Percentiles rank a stretch among this genome's conserved stretches.
These are phyloP conservation scores for Octopus sinensis DNA, from an alignment of 1,140 invertebrate genomes.

Conservation along the genomic window DNA sequence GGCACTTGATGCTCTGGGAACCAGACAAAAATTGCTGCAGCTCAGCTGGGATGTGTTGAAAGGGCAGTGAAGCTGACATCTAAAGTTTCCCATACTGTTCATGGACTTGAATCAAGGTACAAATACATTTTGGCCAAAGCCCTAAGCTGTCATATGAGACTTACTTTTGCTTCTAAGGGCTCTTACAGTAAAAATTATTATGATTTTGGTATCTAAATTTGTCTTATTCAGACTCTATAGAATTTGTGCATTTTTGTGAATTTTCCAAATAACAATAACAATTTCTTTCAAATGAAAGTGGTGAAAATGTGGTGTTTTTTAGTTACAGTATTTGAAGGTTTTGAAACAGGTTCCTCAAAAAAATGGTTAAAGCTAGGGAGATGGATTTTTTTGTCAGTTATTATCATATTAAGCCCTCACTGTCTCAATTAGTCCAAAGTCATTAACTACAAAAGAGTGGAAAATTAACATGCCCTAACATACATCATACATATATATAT, in stretches of 20 bases:
- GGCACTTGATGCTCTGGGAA: too few relatives aligned
- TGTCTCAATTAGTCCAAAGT: background rate
- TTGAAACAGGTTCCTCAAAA: background rate
- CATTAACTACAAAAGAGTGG: background rate
- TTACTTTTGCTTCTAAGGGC: background rate
- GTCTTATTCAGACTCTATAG: background rate
- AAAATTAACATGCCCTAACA: background rate
- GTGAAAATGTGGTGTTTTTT: background rate
- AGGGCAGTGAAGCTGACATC: background rate
- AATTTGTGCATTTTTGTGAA: background rate
- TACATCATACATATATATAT: too few relatives aligned
- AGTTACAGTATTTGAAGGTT: background rate
- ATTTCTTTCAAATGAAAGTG: background rate
- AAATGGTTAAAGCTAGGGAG: background rate
- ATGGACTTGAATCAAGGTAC: slow-evolving; percentile 1
- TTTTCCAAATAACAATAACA: background rate
- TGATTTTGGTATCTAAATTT: slow-evolving; percentile 3
- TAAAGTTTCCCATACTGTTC: slow-evolving; percentile 4
- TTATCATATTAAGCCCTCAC: background rate
- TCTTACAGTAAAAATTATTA: background rate
- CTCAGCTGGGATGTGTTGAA: background rate
- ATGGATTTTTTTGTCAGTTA: slow-evolving; percentile 2
- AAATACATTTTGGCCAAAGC: background rate
- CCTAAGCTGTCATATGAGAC: background rate
- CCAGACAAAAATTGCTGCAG: too few relatives aligned